Conservation (phyloP, 2,113 vertebrate species). For the Entomyzon cyanotis region DNA sequence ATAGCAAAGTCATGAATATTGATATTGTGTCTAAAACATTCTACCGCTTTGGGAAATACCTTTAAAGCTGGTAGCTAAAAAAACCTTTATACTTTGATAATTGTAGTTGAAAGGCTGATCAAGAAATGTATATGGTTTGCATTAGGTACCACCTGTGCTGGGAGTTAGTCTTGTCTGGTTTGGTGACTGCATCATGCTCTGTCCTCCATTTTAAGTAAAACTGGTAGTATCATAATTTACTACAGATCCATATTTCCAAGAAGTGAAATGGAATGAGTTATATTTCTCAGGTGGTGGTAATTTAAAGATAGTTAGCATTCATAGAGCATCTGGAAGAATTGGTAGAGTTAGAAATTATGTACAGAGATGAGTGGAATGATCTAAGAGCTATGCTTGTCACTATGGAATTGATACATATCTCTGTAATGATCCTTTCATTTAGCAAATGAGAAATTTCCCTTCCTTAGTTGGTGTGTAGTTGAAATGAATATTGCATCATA, state of each 20-base stretch:
- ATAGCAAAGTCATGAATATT: not conserved
- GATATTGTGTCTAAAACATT: not conserved
- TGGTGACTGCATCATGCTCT: not conserved
- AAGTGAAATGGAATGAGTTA: not conserved
- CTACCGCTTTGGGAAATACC: not conserved
- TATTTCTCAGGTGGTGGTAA: not conserved
- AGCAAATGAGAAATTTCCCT: not conserved
- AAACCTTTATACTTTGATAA: not conserved
- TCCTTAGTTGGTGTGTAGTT: not conserved
- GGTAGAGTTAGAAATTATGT: not conserved
- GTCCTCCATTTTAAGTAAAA: not conserved
- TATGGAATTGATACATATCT: not conserved
- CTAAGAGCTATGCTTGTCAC: not conserved
- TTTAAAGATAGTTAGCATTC: not conserved
- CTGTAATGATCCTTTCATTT: not conserved
- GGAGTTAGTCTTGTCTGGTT: not conserved
- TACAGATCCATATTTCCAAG: not conserved
- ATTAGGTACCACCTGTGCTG: not conserved
- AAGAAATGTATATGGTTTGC: not conserved
- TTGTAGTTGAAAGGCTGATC: not conserved
- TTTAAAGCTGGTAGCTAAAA: not conserved
- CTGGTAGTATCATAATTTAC: not conserved
- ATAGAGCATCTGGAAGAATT: not conserved
- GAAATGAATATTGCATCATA: constrained; percentile 10
- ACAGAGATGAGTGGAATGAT: not conserved